Percentiles rank a stretch among this genome's conserved stretches.
Conservation (phyloP, 2,888 invertebrate species). For the Panzeria rudis region DNA sequence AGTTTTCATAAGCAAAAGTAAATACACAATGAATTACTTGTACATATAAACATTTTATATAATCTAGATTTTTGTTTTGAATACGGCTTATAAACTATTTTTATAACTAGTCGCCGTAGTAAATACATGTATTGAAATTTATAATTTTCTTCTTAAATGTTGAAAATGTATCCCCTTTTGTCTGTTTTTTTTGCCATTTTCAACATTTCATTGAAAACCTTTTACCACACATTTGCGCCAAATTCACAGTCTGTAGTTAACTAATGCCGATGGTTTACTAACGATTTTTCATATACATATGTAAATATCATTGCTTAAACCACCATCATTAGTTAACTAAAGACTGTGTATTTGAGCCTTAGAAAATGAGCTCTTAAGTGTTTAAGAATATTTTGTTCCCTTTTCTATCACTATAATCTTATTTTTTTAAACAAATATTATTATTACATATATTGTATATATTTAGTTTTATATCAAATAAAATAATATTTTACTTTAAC, state of each 20-base stretch:
- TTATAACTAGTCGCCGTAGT: not conserved
- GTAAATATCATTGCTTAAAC: too few relatives aligned
- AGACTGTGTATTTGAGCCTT: too few relatives aligned
- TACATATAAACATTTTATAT: not conserved
- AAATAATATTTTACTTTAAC: not conserved
- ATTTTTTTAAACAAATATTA: not conserved
- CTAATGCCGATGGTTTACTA: too few relatives aligned
- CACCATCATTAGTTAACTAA: too few relatives aligned
- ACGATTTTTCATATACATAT: too few relatives aligned
- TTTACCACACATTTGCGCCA: not conserved
- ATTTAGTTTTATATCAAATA: slow-evolving; percentile 14
- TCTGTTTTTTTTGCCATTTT: too few relatives aligned
- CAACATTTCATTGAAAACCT: not conserved
- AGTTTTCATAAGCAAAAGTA: not conserved
- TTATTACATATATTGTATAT: slow-evolving; percentile 19
- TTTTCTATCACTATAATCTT: not conserved
- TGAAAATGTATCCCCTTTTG: not conserved
- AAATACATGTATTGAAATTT: not conserved
- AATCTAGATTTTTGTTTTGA: not conserved
- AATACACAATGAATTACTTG: not conserved
- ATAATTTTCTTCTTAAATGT: not conserved
- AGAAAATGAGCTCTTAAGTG: not conserved
- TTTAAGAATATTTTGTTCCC: not conserved
- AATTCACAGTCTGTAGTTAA: too few relatives aligned
- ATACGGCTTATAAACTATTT: not conserved